Evolutionary conservation across 2,888 invertebrate genomes (phyloP).

Genomic region (Heliconius aoede): DNA sequence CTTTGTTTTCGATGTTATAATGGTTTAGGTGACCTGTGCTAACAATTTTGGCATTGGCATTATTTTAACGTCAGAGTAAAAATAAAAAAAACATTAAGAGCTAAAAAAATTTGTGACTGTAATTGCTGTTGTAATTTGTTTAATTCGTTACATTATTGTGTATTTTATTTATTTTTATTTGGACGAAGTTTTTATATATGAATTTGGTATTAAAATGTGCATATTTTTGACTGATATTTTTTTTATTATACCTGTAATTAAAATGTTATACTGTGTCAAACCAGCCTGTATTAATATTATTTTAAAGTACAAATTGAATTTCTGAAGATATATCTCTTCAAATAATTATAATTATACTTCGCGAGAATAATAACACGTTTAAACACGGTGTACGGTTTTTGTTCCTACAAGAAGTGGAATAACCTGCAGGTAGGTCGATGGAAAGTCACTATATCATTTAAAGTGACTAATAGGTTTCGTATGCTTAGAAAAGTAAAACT

Average conservation of each 20-base stretch:
- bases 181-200: not conserved
- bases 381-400: constrained; percentile 62
- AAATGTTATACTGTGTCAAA: not conserved
- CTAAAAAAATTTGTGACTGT: not conserved
- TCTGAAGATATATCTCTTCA: constrained; percentile 26
- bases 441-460: constrained; percentile 70
- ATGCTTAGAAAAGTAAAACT: constrained; percentile 30
- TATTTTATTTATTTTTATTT: not conserved
- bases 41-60: not conserved
- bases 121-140: constrained; percentile 8
- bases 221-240: not conserved
- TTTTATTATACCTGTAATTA: not conserved
- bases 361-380: constrained; percentile 56
- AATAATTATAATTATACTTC: constrained; percentile 51
- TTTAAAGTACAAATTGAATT: constrained; percentile 12
- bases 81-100: not conserved
- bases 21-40: constrained; percentile 30
- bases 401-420: constrained; percentile 69
- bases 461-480: constrained; percentile 62
- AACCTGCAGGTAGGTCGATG: constrained; percentile 76
- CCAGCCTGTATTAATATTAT: not conserved
- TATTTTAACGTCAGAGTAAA: not conserved
- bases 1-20: constrained; percentile 1
- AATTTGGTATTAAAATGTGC: not conserved
- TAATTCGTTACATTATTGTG: not conserved